Evolutionary conservation across 2,113 vertebrate genomes (phyloP).

Genomic region (Pedetes capensis): DNA sequence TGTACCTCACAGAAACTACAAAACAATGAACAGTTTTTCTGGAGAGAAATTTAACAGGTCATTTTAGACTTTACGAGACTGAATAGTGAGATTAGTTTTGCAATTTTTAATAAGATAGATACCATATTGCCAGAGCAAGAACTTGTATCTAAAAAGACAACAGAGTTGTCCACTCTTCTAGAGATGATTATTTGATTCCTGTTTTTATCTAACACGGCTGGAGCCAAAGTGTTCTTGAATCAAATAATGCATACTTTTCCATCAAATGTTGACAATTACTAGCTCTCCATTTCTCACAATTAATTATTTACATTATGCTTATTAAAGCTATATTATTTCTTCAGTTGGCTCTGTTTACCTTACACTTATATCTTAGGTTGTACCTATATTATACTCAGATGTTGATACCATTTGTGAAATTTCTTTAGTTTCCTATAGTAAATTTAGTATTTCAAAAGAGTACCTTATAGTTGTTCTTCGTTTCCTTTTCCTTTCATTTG

Average conservation of each 20-base stretch:
- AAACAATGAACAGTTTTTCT: neutral
- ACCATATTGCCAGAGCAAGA: neutral
- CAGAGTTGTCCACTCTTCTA: neutral
- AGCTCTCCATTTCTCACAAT: neutral
- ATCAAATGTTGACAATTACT: conserved; percentile 17
- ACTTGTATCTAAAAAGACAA: neutral
- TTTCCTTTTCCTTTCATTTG: conserved; percentile 96
- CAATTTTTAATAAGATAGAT: neutral
- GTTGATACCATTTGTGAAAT: neutral
- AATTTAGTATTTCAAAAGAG: neutral
- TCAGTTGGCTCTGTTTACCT: neutral
- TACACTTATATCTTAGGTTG: neutral
- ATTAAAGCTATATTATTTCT: neutral
- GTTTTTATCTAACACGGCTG: neutral
- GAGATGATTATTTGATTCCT: neutral
- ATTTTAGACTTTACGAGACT: neutral
- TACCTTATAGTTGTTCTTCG: conserved; percentile 98
- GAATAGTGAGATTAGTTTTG: neutral
- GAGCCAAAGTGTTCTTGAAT: neutral
- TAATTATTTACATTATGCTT: neutral
- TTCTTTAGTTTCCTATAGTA: neutral
- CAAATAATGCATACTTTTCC: neutral
- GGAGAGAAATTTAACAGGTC: neutral
- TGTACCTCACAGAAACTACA: neutral
- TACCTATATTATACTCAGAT: neutral